Evolutionary conservation across 1,140 invertebrate genomes (phyloP), one percentile per base, ranked within the genome.

Genomic region (Venturia canescens): DNA sequence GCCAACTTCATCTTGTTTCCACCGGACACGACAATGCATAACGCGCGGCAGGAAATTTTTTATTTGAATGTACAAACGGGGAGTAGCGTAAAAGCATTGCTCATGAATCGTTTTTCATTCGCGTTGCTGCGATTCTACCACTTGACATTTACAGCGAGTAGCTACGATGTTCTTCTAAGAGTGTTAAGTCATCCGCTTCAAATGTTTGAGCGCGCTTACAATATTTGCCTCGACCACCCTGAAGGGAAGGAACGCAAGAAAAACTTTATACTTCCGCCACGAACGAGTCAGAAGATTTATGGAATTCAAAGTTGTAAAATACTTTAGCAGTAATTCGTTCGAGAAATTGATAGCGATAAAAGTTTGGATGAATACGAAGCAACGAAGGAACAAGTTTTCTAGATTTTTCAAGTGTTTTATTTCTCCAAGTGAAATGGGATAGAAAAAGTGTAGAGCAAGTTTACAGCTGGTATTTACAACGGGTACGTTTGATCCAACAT

Each of bases 301-400:
- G 23, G 23, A 23, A 63, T 63, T 23, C 23, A 63, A 63, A 63
- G 60, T 63, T 63, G 2, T 63, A 63, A 63, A 63, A 63, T 63
- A 26, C 23, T 63, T 63, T 63, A 21, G 7, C 9, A 13, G 23
- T 23, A 63, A 21, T 26, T 63, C 27, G 21, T 23, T 63, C 11
- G 7, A 21, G 16, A 23, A 63, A 26, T 63, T 63, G 57, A 63
- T 63, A n/a, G 27, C n/a, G 27, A 31, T 15, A 69, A 18, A 69
- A 16, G 29, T 69, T 69, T 18, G 29, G 4, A 29, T 21, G 29
- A 31, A 18, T 69, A 63, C n/a, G n/a, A 4, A 69, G 66, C 66
- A 34, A 69, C 0, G 9, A 23, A 69, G 29, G n/a, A 15, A 31
- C 27, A 29, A 69, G 29, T 67, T 11, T 63, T 21, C 23, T 23